Evolutionary conservation across 2,888 invertebrate genomes (phyloP).

Genomic region (Perdita meconis): DNA sequence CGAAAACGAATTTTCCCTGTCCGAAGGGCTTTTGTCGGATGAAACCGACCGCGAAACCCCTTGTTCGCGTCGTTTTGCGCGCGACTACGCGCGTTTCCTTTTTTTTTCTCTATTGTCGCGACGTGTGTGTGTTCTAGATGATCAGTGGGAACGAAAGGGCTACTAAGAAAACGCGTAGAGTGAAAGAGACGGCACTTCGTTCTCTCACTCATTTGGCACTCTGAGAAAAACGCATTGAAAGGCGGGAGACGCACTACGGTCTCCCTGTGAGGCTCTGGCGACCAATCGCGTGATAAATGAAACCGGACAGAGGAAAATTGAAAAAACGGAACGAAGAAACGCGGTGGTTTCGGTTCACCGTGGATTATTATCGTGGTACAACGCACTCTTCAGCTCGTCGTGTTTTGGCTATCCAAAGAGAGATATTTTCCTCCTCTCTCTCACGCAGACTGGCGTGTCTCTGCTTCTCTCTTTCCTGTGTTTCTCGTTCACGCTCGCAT

Average conservation of each 20-base stretch:
- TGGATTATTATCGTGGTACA: slow-evolving; percentile 5
- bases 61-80: neutral
- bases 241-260: slow-evolving; percentile 41
- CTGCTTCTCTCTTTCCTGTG: slow-evolving; percentile 15
- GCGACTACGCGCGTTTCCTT: neutral
- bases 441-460: neutral
- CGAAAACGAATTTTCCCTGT: no score
- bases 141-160: neutral
- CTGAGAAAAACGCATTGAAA: slow-evolving; percentile 80
- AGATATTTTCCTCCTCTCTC: neutral
- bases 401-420: slow-evolving; percentile 39
- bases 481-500: slow-evolving; percentile 8
- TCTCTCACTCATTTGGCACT: slow-evolving; percentile 80
- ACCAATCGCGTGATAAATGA: slow-evolving; percentile 14
- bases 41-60: neutral
- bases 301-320: slow-evolving; percentile 11
- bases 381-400: slow-evolving; percentile 43
- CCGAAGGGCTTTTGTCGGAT: no score
- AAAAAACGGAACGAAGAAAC: slow-evolving; percentile 30
- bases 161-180: slow-evolving; percentile 1
- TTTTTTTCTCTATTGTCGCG: neutral
- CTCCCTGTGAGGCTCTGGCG: neutral
- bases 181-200: neutral
- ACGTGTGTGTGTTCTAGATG: neutral
- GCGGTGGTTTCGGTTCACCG: slow-evolving; percentile 29